phyloP scores from a whole-genome alignment of 2,888 invertebrate genomes.

The Parelbella ahira region DNA sequence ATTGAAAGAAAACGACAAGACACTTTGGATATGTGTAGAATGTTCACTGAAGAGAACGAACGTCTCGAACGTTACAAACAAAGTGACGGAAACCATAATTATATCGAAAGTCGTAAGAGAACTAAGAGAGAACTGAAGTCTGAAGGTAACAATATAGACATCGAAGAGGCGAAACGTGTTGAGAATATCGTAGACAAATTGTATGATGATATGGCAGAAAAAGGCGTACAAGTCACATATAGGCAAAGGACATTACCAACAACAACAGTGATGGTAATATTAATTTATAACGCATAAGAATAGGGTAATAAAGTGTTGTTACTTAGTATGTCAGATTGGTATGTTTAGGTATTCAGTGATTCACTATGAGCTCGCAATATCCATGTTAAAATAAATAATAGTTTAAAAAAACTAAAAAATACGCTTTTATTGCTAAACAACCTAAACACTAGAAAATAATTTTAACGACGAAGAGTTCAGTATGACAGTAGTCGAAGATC shows the following conservation, averaged over 20 bases:
- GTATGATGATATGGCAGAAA: conserved; percentile 51
- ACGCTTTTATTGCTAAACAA: too few relatives aligned
- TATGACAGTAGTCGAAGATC: too few relatives aligned
- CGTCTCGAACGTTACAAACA: conserved; percentile 27
- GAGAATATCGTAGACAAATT: conserved; percentile 60
- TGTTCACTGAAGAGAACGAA: conserved; percentile 53
- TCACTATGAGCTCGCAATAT: too few relatives aligned
- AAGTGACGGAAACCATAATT: conserved; percentile 24
- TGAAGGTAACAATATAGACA: conserved; percentile 34
- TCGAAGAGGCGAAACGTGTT: conserved; percentile 43
- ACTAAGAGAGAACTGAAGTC: conserved; percentile 36
- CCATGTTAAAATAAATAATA: too few relatives aligned
- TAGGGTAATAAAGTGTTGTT: too few relatives aligned
- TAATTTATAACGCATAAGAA: too few relatives aligned
- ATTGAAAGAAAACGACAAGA: conserved; percentile 61
- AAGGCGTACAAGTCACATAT: conserved; percentile 44
- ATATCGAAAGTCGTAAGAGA: conserved; percentile 26
- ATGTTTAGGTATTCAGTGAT: too few relatives aligned
- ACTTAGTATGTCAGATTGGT: too few relatives aligned
- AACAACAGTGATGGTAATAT: conserved; percentile 30
- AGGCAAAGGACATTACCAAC: conserved; percentile 35
- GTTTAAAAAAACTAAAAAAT: too few relatives aligned
- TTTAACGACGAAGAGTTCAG: too few relatives aligned
- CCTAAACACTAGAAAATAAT: too few relatives aligned
- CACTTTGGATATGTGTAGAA: conserved; percentile 60